phyloP scores from a whole-genome alignment of 2,888 invertebrate species.

The Carterocephalus palaemon region DNA sequence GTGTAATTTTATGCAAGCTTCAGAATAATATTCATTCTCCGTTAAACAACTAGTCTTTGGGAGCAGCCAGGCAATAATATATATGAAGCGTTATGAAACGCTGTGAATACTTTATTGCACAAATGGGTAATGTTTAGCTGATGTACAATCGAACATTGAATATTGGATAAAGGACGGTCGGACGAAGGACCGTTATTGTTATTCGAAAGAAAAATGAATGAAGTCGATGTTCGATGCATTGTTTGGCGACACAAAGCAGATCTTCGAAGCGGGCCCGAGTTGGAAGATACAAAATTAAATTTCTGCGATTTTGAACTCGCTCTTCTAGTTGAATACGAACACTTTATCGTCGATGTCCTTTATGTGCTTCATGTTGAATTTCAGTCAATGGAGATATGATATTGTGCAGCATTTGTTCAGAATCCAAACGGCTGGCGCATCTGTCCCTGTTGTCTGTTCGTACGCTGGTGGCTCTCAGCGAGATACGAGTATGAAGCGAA shows the following conservation, averaged over 20 bases:
- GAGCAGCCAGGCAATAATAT: constrained; percentile 3
- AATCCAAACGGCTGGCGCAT: constrained; percentile 63
- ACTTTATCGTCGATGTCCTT: constrained; percentile 61
- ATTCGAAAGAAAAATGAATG: constrained; percentile 65
- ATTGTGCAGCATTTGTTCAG: constrained; percentile 61
- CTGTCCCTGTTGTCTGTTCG: constrained; percentile 49
- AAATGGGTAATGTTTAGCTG: constrained; percentile 33
- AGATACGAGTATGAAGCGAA: constrained; percentile 54
- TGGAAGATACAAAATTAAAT: constrained; percentile 65
- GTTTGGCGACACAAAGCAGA: constrained; percentile 58
- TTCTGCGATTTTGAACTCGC: constrained; percentile 61
- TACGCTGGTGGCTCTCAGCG: constrained; percentile 38
- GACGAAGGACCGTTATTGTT: constrained; percentile 60
- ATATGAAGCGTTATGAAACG: constrained; percentile 32
- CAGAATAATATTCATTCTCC: constrained; percentile 5
- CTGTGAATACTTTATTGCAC: constrained; percentile 18
- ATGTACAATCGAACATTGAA: constrained; percentile 51
- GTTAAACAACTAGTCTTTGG: constrained; percentile 6
- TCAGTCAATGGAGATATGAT: constrained; percentile 57
- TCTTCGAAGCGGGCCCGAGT: constrained; percentile 48
- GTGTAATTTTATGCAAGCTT: constrained; percentile 20
- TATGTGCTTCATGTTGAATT: constrained; percentile 57
- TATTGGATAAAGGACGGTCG: constrained; percentile 60
- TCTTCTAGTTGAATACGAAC: constrained; percentile 37
- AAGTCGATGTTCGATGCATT: constrained; percentile 56